Base-by-base conservation (phyloP, 1,140 invertebrate species). In the Penaeus vannamei region DNA sequence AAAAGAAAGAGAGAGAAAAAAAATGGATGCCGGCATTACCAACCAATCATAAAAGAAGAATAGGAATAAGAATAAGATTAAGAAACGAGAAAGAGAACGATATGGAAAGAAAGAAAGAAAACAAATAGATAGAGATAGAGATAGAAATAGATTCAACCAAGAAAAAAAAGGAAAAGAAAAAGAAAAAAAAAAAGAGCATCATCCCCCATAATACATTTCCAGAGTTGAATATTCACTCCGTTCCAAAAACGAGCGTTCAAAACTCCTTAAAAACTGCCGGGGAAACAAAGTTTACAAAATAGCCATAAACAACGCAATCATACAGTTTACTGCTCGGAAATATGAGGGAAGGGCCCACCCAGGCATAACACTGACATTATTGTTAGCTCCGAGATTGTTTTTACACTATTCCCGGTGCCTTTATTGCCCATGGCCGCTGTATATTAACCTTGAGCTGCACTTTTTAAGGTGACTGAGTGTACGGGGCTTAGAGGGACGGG, bases 251-350 rank as follows among this genome's bases (percentile, higher is more conserved):
- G 83, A 66, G 62, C 61, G 64, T 26, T 84, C 83, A 36, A 53
- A 46, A 69, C 83, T 69, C 83, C 83, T 69, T 84, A 84, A 84
- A 69, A 46, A 84, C 20, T 69, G 83, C 64, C 36, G 26, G 83
- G 61, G 83, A 64, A 53, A 84, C 83, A 84, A 84, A 84, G 32
- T 84, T 84, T 84, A 84, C 83, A 84, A 84, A 84, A 84, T 84
- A 84, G 83, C 83, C 83, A 84, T 84, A 84, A 84, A 84, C 83
- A 84, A 84, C 83, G 62, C 83, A 84, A 84, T 84, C 83, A 84
- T 46, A 84, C 83, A 84, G 60, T 84, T 84, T 84, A 84, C 29
- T 69, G 83, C 83, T 46, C 83, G 46, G 62, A 84, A 84, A 84
- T 84, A 84, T 66, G 64, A 84, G 64, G 61, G 83, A n/a, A 84